These are phyloP conservation scores for Semaprochilodus insignis DNA, from an alignment of 2,797 vertebrate species.

Conservation along the genomic window DNA sequence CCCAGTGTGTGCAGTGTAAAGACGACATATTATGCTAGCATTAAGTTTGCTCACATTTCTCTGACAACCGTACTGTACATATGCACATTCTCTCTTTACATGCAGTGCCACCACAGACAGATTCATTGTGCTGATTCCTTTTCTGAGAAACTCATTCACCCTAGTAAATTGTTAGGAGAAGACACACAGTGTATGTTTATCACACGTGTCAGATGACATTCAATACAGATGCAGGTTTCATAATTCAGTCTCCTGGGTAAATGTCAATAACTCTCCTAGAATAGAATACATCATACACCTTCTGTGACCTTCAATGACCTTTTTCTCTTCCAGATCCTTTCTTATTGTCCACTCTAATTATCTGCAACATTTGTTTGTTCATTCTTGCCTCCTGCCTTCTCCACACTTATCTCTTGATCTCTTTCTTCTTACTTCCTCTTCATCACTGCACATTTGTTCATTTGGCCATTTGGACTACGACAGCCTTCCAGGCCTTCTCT, in stretches of 20 bases:
- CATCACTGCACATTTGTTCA: constrained; percentile 67
- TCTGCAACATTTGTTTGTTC: background rate
- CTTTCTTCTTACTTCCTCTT: background rate
- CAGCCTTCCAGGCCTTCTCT: constrained; percentile 96
- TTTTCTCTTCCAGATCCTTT: background rate
- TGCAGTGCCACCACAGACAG: background rate
- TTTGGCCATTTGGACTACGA: constrained; percentile 97
- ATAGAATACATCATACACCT: background rate
- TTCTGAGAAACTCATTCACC: background rate
- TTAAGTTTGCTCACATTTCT: background rate
- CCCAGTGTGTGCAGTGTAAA: background rate
- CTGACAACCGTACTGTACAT: constrained; percentile 4
- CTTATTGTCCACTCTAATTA: background rate
- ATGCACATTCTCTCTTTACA: constrained; percentile 10
- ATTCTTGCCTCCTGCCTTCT: background rate
- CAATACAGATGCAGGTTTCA: background rate
- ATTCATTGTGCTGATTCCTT: background rate
- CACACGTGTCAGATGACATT: background rate
- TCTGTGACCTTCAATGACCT: background rate
- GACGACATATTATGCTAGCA: background rate
- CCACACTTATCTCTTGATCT: background rate
- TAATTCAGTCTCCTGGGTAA: background rate
- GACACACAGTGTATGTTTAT: background rate
- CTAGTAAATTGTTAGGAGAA: background rate
- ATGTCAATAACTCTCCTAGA: background rate